These are phyloP conservation scores for Eonycteris spelaea DNA, from an alignment of 2,113 vertebrate genomes.

Conservation along the genomic window DNA sequence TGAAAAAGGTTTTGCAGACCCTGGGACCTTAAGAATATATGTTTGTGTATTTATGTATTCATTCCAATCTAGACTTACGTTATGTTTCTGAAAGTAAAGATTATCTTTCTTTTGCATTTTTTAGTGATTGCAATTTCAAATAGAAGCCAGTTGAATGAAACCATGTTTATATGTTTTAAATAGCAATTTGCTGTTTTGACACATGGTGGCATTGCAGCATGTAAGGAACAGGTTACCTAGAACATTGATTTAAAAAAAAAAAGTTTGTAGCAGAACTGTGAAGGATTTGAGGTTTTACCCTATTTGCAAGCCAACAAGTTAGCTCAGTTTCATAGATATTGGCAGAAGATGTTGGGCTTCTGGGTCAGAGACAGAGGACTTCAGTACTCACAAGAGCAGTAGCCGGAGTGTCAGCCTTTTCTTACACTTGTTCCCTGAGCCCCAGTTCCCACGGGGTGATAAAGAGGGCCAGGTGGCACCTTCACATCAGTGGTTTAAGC, in stretches of 20 bases:
- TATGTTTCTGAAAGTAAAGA: slow-evolving; percentile 21
- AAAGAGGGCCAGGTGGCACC: too few species aligned
- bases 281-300: neutral
- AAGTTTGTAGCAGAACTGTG: neutral
- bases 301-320: neutral
- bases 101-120: neutral
- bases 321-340: neutral
- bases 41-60: neutral
- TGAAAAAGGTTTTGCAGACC: neutral
- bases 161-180: neutral
- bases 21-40: neutral
- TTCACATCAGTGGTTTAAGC: neutral
- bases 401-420: neutral
- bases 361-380: neutral
- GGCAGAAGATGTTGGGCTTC: neutral
- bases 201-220: slow-evolving; percentile 76
- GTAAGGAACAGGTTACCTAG: slow-evolving; percentile 10
- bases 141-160: neutral
- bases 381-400: too few species aligned
- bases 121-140: neutral
- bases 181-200: slow-evolving; percentile 60
- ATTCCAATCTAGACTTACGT: neutral
- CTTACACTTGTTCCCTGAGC: neutral
- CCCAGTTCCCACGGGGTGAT: neutral
- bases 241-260: neutral